These are phyloP conservation scores for Chaetogeoica ovagalla DNA, from an alignment of 2,888 invertebrate genomes.

Conservation along the genomic window DNA sequence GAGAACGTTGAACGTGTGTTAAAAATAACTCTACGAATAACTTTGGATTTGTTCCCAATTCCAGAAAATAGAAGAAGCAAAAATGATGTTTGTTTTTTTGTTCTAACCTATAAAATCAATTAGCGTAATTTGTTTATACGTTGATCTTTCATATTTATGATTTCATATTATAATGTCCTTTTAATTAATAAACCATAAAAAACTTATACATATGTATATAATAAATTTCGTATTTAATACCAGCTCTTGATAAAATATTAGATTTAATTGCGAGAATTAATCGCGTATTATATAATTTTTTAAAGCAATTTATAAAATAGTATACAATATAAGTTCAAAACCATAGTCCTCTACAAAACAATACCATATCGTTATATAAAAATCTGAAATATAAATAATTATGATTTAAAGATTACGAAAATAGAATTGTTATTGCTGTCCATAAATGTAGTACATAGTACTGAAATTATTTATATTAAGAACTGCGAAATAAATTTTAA, in stretches of 20 bases:
- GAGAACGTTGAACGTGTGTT: conserved; percentile 18
- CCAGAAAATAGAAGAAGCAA: conserved; percentile 24
- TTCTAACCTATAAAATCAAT: background rate
- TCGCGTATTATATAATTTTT: no score
- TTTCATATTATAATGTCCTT: background rate
- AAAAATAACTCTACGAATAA: conserved; percentile 20
- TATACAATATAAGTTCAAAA: no score
- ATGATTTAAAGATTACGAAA: no score
- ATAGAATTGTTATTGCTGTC: no score
- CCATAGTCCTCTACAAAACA: no score
- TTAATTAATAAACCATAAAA: background rate
- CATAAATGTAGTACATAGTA: no score
- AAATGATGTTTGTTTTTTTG: background rate
- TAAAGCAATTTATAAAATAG: no score
- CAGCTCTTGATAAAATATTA: background rate
- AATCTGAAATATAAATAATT: no score
- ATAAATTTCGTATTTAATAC: background rate
- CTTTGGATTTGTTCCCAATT: conserved; percentile 43
- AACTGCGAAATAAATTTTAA: no score
- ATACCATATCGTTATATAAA: no score
- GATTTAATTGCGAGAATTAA: background rate
- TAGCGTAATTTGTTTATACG: background rate
- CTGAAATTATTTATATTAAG: no score
- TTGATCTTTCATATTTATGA: background rate
- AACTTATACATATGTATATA: background rate